Evolutionary conservation across 2,797 vertebrate species (phyloP).

Genomic region (Spinibarbus caldwelli): DNA sequence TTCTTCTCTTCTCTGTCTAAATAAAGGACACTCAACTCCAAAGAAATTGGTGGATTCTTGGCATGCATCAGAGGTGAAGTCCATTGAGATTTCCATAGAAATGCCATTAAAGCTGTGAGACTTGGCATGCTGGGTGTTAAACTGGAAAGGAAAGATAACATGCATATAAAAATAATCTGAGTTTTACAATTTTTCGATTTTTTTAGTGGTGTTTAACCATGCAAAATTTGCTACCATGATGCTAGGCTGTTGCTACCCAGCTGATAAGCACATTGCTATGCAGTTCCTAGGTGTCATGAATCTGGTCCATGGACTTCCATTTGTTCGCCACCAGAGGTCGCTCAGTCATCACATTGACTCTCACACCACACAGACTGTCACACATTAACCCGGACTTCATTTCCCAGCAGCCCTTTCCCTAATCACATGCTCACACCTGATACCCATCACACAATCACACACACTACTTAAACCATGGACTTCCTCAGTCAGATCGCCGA

Average conservation of each 20-base stretch:
- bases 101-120: background rate
- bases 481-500: too few relatives aligned
- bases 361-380: too few relatives aligned
- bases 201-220: background rate
- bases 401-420: too few relatives aligned
- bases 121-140: background rate
- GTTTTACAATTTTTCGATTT: background rate
- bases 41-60: background rate
- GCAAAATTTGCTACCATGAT: background rate
- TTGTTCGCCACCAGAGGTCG: too few relatives aligned
- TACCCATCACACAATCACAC: too few relatives aligned
- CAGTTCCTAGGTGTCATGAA: too few relatives aligned
- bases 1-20: background rate
- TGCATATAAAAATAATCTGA: background rate
- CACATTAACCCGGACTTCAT: too few relatives aligned
- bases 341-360: too few relatives aligned
- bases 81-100: constrained; percentile 19
- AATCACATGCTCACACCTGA: too few relatives aligned
- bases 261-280: background rate
- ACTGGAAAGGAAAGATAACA: constrained; percentile 3
- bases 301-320: too few relatives aligned
- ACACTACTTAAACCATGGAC: too few relatives aligned
- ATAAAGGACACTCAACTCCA: background rate
- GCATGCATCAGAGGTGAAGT: background rate
- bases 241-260: background rate